A percentile compares a stretch with the other conserved stretches of the same genome.
Evolutionary conservation across 2,113 vertebrate species (phyloP).

Genomic region (Clarias batrachus): DNA sequence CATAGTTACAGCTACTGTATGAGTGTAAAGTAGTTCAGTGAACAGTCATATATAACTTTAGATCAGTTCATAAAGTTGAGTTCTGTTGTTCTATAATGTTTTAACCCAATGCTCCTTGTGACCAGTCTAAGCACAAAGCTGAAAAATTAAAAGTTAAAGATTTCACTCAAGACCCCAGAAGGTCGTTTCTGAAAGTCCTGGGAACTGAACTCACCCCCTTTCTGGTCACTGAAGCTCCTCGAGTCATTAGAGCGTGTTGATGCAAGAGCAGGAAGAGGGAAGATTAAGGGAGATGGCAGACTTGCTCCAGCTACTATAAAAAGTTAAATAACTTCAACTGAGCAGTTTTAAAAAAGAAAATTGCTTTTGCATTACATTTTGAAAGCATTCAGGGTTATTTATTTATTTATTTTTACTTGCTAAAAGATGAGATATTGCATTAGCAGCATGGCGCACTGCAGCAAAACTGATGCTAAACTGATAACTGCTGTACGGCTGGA

Average conservation of each 20-base stretch:
- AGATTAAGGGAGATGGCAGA: neutral
- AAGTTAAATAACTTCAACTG: neutral
- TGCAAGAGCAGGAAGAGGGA: neutral
- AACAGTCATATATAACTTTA: no score
- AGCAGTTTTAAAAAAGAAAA: neutral
- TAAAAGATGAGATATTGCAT: neutral
- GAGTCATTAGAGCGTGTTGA: conserved; percentile 1
- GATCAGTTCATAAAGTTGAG: neutral
- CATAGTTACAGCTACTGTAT: no score
- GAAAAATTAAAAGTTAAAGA: neutral
- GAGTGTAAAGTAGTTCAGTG: neutral
- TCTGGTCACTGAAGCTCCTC: neutral
- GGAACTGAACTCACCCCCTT: neutral
- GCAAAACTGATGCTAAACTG: conserved; percentile 27
- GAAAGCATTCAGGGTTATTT: neutral
- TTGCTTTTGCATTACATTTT: neutral
- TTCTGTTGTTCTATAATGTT: neutral
- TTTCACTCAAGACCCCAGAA: neutral
- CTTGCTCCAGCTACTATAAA: neutral
- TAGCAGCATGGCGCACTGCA: conserved; percentile 7
- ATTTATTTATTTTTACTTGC: neutral
- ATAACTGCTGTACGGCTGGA: neutral
- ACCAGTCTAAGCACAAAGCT: neutral
- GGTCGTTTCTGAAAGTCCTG: no score
- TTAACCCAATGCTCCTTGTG: neutral